These are phyloP conservation scores for Mus pahari DNA, from an alignment of 2,113 vertebrate genomes.

Conservation along the genomic window DNA sequence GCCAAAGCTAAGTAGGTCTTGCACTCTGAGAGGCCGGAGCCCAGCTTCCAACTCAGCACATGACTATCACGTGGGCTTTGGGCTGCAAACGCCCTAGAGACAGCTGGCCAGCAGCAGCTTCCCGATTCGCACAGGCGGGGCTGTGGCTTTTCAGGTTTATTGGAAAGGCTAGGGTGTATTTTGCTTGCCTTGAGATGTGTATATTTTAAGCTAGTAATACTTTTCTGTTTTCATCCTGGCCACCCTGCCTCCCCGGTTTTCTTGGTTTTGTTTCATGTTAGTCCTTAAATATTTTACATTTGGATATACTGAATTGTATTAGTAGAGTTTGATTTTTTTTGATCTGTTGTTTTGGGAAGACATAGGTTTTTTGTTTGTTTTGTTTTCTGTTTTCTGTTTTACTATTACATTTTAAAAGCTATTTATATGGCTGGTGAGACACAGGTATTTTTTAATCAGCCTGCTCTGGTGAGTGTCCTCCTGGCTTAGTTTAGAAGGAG, in stretches of 20 bases:
- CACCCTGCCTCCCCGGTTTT: neutral
- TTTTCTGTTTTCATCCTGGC: neutral
- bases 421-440: conserved; percentile 3
- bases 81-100: neutral
- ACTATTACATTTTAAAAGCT: conserved; percentile 22
- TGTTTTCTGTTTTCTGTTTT: neutral
- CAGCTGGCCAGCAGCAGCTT: neutral
- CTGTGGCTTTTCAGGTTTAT: neutral
- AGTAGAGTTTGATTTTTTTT: neutral
- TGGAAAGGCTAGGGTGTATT: neutral
- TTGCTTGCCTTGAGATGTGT: neutral
- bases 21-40: conserved; percentile 61
- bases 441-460: neutral
- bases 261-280: conserved; percentile 45
- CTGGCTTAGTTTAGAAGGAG: conserved; percentile 32
- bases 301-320: neutral
- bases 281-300: conserved; percentile 29
- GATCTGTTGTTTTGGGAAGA: neutral
- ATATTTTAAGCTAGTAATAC: neutral
- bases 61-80: conserved; percentile 68
- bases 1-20: conserved; percentile 78
- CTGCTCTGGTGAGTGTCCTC: neutral
- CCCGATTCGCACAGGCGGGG: neutral
- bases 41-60: conserved; percentile 62
- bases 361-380: neutral